Base-by-base conservation (phyloP, 2,113 vertebrate genomes). In the Tamias sibiricus region DNA sequence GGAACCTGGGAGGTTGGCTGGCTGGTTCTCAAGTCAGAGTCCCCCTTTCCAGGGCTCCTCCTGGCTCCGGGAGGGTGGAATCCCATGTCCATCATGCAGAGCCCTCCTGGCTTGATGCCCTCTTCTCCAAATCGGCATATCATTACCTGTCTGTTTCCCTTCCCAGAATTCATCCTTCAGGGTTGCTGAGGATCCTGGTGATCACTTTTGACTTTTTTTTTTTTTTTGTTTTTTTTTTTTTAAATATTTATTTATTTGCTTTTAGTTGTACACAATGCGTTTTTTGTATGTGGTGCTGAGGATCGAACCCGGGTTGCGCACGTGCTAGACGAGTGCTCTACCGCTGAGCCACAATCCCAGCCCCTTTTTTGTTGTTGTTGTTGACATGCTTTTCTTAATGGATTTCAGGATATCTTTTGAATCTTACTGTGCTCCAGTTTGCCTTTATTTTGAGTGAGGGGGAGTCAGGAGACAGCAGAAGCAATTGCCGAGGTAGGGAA, bases 111-210 rank as follows among this genome's bases (percentile, higher is more conserved):
- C 32, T 24, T n/a, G 9, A 71, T 6, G 24, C 2, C 32, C 24
- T 4, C 10, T 20, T 7, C 37, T 4, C n/a, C 14, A 6, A 8
- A 4, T 12, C 0, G 44, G n/a, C 35, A 40, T 2, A 1, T 22
- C 4, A 13, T 30, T 37, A n/a, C 68, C 42, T 12, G 4, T 22
- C 37, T 9, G 30, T 30, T 30, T 12, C 5, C 7, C 86, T 30
- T 8, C 32, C 57, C 30, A 59, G 14, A 17, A 4, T 35, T 35
- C 44, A 26, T n/a, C 40, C 40, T 66, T 59, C 47, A 54, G 81
- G 9, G 16, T 71, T 42, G 42, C 80, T n/a, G 42, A 47, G 8
- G 5, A 44, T 47, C 79, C 42, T 59, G 30, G 42, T 20, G 82
- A 62, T n/a, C n/a, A n/a, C n/a, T n/a, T n/a, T n/a, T n/a, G n/a